A percentile compares a stretch with the other conserved stretches of the same genome.
Conservation (phyloP, 2,113 vertebrate species). For the Motacilla tschutschensis region DNA sequence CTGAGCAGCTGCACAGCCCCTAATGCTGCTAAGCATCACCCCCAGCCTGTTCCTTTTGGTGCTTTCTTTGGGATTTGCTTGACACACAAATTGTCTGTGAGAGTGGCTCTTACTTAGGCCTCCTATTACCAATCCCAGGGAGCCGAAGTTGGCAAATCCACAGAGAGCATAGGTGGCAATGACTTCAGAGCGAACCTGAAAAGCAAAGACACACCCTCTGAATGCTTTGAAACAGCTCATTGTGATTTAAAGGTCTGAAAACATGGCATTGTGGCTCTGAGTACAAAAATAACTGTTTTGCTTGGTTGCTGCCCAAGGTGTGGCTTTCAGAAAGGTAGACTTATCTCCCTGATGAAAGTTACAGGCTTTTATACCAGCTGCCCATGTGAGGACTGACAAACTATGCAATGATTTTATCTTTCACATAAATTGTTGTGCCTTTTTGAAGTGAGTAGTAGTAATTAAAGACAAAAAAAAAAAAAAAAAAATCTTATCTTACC, state of each 20-base stretch:
- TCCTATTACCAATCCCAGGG: conserved; percentile 80
- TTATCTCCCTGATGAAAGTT: background rate
- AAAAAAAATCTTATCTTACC: background rate
- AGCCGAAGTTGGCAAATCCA: conserved; percentile 87
- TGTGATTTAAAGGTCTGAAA: background rate
- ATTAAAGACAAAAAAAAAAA: background rate
- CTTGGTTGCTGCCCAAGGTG: background rate
- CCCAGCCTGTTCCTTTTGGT: background rate
- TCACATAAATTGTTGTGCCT: background rate
- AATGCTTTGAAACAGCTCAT: background rate
- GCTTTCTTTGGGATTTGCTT: background rate
- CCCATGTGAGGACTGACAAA: background rate
- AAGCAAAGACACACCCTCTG: background rate
- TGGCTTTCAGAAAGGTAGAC: background rate
- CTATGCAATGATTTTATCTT: background rate
- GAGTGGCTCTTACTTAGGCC: conserved; percentile 75
- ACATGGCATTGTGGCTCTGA: background rate
- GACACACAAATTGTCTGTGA: background rate
- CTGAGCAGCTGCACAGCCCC: background rate
- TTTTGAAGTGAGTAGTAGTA: background rate
- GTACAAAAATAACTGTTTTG: background rate
- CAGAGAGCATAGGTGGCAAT: conserved; percentile 89
- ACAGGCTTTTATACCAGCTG: background rate
- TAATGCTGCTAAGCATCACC: background rate
- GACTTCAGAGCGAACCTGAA: conserved; percentile 85